phyloP scores from a whole-genome alignment of 2,797 vertebrate species.

The Avahi laniger region DNA sequence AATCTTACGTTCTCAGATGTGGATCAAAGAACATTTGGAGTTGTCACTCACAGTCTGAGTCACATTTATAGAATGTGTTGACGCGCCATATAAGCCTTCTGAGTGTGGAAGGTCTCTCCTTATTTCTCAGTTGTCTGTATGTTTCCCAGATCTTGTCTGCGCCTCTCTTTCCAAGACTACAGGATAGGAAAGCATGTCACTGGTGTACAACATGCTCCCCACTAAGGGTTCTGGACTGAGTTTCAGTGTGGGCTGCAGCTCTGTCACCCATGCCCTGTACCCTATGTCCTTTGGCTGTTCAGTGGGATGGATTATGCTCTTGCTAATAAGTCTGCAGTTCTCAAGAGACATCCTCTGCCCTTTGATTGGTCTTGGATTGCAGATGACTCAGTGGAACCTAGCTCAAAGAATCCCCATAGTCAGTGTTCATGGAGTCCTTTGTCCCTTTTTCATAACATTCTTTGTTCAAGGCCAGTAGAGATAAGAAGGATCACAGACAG shows the following conservation, averaged over 20 bases:
- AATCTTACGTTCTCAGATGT: conserved; percentile 1
- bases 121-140: neutral
- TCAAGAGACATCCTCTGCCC: neutral
- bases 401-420: neutral
- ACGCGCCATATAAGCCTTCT: neutral
- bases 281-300: neutral
- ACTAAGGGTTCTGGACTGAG: neutral
- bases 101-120: neutral
- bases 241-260: neutral
- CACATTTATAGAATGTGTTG: neutral
- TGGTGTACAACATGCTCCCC: neutral
- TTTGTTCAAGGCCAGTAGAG: neutral
- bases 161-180: neutral
- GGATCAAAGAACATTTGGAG: neutral
- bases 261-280: neutral
- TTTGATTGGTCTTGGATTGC: neutral
- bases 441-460: neutral
- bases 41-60: neutral
- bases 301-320: neutral
- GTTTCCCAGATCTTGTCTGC: neutral
- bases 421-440: neutral
- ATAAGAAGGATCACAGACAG: neutral
- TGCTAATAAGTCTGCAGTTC: neutral
- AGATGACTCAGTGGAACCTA: neutral
- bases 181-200: neutral